These are phyloP conservation scores for Hucho hucho DNA, from an alignment of 2,113 vertebrate genomes.

Conservation along the genomic window DNA sequence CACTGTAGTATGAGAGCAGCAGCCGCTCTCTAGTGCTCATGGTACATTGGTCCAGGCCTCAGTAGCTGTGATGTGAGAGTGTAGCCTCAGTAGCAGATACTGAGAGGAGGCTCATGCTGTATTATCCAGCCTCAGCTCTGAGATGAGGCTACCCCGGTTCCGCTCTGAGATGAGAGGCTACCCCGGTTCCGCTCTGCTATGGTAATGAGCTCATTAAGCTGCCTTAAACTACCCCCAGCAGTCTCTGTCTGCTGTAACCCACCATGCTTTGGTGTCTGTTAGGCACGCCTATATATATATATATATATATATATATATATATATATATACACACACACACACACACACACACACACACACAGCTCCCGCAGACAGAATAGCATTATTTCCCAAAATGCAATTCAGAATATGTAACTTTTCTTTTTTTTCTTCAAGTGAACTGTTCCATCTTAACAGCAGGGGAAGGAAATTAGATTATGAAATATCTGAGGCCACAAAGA, in stretches of 20 bases:
- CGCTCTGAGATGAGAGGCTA: too few species aligned
- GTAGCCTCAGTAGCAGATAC: slow-evolving; percentile 19
- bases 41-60: too few species aligned
- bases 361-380: not conserved
- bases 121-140: slow-evolving; percentile 6
- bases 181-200: slow-evolving; percentile 15
- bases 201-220: slow-evolving; percentile 54
- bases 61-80: too few species aligned
- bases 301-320: too few species aligned
- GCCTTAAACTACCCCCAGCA: slow-evolving; percentile 48
- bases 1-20: too few species aligned
- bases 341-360: slow-evolving; percentile 2
- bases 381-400: slow-evolving; percentile 35
- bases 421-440: slow-evolving; percentile 16
- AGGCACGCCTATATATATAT: not conserved
- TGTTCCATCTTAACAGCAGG: slow-evolving; percentile 40
- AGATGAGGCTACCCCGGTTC: too few species aligned
- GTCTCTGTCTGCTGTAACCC: slow-evolving; percentile 25
- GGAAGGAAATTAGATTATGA: slow-evolving; percentile 30
- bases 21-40: too few species aligned
- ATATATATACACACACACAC: too few species aligned
- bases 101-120: slow-evolving; percentile 28
- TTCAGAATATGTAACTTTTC: slow-evolving; percentile 30
- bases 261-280: not conserved
- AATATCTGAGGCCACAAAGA: slow-evolving; percentile 4